A percentile compares a stretch with the other conserved stretches of the same genome.
phyloP scores from a whole-genome alignment of 1,140 invertebrate genomes.

The Lineus longissimus region DNA sequence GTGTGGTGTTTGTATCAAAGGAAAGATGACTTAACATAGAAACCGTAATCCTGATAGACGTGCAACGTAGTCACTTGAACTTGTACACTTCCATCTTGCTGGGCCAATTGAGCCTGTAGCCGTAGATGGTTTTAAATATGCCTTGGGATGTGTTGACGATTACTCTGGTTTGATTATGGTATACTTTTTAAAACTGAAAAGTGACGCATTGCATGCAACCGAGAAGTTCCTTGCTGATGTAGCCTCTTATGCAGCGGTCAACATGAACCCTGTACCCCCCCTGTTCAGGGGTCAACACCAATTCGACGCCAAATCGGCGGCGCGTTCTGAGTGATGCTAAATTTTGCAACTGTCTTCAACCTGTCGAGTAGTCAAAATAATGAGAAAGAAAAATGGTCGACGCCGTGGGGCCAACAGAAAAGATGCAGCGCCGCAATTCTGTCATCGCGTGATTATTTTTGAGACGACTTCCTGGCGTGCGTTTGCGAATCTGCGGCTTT shows the following conservation, averaged over 20 bases:
- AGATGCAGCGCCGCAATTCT: too few species aligned
- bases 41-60: neutral
- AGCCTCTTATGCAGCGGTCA: neutral
- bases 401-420: too few species aligned
- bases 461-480: too few species aligned
- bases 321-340: too few species aligned
- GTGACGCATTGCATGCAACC: conserved; percentile 9
- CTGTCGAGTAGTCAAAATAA: too few species aligned
- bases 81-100: conserved; percentile 16
- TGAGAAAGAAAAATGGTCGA: too few species aligned
- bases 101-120: conserved; percentile 11
- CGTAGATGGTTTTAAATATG: conserved; percentile 17
- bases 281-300: too few species aligned
- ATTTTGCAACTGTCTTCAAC: too few species aligned
- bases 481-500: too few species aligned
- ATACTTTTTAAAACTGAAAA: conserved; percentile 19
- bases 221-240: conserved; percentile 10
- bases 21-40: neutral
- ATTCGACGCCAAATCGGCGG: too few species aligned
- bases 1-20: neutral
- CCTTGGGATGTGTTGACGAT: conserved; percentile 15
- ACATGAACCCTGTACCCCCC: too few species aligned
- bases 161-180: conserved; percentile 12
- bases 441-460: too few species aligned
- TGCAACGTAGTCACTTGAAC: conserved; percentile 1